These are phyloP conservation scores for Bombus affinis DNA, from an alignment of 1,140 invertebrate species.

Conservation along the genomic window DNA sequence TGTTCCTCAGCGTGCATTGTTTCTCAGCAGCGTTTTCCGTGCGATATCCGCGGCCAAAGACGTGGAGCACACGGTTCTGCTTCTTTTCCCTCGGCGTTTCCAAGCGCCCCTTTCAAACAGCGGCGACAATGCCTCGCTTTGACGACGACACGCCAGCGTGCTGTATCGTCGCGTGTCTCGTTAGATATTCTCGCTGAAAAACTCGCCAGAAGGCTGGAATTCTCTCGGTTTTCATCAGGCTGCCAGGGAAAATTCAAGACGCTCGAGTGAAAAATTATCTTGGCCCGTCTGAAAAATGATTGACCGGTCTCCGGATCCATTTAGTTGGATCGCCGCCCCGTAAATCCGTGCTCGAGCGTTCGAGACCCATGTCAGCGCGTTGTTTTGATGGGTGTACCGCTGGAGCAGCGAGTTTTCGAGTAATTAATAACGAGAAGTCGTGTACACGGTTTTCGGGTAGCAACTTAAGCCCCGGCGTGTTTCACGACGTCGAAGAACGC, in stretches of 20 bases:
- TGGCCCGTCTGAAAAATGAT: slow-evolving; percentile 31
- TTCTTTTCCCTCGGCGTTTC: neutral
- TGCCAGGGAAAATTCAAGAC: neutral
- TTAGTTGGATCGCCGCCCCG: slow-evolving; percentile 24
- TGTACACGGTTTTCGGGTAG: slow-evolving; percentile 28
- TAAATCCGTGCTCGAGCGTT: slow-evolving; percentile 15
- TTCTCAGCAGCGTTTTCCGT: slow-evolving; percentile 25
- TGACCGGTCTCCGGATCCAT: slow-evolving; percentile 41
- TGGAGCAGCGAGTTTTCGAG: slow-evolving; percentile 8
- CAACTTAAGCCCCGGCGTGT: slow-evolving; percentile 11
- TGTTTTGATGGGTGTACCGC: slow-evolving; percentile 35
- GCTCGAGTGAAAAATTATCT: slow-evolving; percentile 42
- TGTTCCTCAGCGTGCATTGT: slow-evolving; percentile 5
- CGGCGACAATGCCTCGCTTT: neutral
- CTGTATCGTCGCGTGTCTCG: neutral
- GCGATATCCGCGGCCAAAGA: neutral
- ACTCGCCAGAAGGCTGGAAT: no score
- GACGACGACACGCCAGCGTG: neutral
- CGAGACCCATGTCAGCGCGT: slow-evolving; percentile 21
- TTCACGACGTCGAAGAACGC: slow-evolving; percentile 32
- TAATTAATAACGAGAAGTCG: slow-evolving; percentile 53
- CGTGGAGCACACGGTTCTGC: neutral
- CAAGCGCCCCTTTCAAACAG: neutral
- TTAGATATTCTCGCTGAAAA: neutral
- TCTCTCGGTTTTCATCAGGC: neutral